Evolutionary conservation across 2,797 vertebrate species (phyloP).

Genomic region (Vipera latastei): DNA sequence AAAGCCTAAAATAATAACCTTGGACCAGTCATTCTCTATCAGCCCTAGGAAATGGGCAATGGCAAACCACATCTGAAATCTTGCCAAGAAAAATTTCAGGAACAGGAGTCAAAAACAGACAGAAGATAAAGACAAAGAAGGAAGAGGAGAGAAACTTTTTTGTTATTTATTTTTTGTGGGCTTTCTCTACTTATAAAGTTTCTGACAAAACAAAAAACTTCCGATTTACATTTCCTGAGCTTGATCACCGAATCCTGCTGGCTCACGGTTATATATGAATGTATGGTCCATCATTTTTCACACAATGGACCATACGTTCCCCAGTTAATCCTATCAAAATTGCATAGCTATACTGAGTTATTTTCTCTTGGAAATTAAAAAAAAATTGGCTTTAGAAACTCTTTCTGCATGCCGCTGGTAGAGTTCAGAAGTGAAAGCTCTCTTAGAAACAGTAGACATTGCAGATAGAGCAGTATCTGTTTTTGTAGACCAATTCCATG

Average conservation of each 20-base stretch:
- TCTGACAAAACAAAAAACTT: background rate
- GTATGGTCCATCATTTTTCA: background rate
- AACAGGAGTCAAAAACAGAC: background rate
- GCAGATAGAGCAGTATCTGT: background rate
- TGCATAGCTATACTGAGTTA: background rate
- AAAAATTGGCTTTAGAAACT: background rate
- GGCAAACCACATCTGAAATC: background rate
- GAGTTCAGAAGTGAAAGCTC: background rate
- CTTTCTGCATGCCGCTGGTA: background rate
- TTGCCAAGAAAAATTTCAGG: background rate
- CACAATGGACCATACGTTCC: background rate
- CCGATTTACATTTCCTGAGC: background rate
- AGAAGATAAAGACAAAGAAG: background rate
- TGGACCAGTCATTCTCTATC: background rate
- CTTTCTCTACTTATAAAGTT: background rate
- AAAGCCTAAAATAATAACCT: background rate
- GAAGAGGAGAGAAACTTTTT: background rate
- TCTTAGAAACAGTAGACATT: background rate
- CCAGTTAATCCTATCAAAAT: background rate
- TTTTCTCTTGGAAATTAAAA: background rate
- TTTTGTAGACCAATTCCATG: constrained; percentile 1
- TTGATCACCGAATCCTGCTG: background rate
- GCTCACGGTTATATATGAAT: background rate
- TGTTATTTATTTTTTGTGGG: background rate
- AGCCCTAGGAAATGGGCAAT: background rate